Evolutionary conservation across 2,888 invertebrate genomes (phyloP), one percentile per base, ranked within the genome.

Genomic region (Melinaea marsaeus): DNA sequence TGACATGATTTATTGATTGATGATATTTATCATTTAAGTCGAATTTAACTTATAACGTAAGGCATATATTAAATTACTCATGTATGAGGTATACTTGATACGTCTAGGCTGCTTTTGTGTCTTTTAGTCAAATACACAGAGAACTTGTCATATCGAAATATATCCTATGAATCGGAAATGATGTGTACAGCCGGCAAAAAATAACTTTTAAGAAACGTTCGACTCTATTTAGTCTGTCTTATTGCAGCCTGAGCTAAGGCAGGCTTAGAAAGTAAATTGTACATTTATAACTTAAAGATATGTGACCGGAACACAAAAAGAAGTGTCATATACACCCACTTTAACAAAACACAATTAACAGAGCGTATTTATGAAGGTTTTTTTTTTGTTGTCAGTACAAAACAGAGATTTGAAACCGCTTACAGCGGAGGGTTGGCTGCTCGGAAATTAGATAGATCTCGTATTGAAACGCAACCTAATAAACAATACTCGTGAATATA

Each of bases 381-480:
- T 33, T 57, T 22, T 55, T 58, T 37, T 61, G 48, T 32, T 57
- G 45, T 45, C 57, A 7, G n/a, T 59, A 57, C 35, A 47, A 11
- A 56, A 46, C 54, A 13, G 57, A 56, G 32, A 62, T 59, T 56
- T 46, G 42, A 67, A 60, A 64, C 58, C 64, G 64, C 62, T 57
- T 34, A 37, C 46, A 47, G 57, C 58, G 51, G 57, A 56, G 46
- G 48, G 22, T 42, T 59, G 59, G 45, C 60, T 61, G 64, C 61
- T 64, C 67, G 63, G 67, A 68, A 69, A 69, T 66, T 67, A 69
- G 66, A 67, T 67, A 68, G 63, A 61, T 63, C 58, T 54, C 60
- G 63, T 65, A 67, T 63, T 59, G 65, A 69, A 64, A 63, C 60
- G 57, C 58, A 63, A 66, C 62, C 67, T 62, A 61, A 67, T 66